Evolutionary conservation across 2,888 invertebrate species (phyloP), one percentile per base, ranked within the genome.

Genomic region (Hypselothyrea guttata): DNA sequence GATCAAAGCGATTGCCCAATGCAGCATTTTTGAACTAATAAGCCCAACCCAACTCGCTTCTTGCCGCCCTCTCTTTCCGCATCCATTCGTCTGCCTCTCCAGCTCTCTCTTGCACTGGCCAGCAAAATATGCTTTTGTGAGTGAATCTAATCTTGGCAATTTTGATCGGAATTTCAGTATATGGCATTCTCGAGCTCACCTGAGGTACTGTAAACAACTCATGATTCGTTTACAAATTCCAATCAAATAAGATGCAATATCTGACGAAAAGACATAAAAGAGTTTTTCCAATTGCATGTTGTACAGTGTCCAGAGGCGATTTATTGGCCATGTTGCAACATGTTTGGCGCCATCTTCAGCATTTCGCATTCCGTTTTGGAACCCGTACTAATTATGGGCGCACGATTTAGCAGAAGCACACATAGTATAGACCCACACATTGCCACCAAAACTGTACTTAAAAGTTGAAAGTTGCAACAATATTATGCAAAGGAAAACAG

Each of bases 1-100:
- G 62, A 72, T 67, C 58, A 40, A 54, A 59, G 31, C 58, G 28
- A 58, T 61, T 61, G 54, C 40, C 41, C 57, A 72, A 63, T 75
- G 63, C 63, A 53, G 57, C 54, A 66, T 61, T 83, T 83, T 64
- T 66, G 51, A 60, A 67, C 73, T 67, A 72, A 79, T 66, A 75
- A 62, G 63, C 48, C 47, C 22, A 22, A 22, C 2, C 22, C 22
- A 22, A 22, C 22, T 22, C 22, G 22, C 22, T 22, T 5, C 27
- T 37, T 18, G 9, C 27, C 11, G 4, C 28, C 15, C 18, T 22
- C 3, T n/a, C 35, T 22, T 27, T 35, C 3, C 7, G 28, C 31
- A 9, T 33, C n/a, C 31, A 16, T 45, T 35, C 12, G 7, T 38
- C 28, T 9, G 51, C 48, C 40, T n/a, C n/a, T n/a, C n/a, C 9